Percentiles rank a stretch among this genome's conserved stretches.
phyloP scores from a whole-genome alignment of 1,140 invertebrate species.

The Alviniconcha marisindica region DNA sequence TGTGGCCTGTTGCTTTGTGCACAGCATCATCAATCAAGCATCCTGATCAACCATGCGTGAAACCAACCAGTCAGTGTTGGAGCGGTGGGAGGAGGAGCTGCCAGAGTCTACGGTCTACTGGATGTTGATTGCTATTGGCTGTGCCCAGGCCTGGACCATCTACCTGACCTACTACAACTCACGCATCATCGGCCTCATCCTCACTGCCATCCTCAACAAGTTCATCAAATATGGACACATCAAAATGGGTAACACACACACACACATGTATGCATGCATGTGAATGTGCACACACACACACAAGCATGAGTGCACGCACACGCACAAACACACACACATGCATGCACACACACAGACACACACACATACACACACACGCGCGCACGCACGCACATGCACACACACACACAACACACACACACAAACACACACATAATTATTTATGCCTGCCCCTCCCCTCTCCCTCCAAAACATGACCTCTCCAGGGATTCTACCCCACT shows the following conservation, averaged over 20 bases:
- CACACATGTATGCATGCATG: too few relatives aligned
- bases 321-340: too few relatives aligned
- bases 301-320: too few relatives aligned
- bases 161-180: conserved; percentile 98
- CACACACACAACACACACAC: too few relatives aligned
- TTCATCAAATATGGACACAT: conserved; percentile 90
- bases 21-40: background rate
- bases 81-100: conserved; percentile 62
- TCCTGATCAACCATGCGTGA: background rate
- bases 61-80: conserved; percentile 44
- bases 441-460: too few relatives aligned
- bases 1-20: background rate
- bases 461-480: too few relatives aligned
- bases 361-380: too few relatives aligned
- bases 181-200: conserved; percentile 90
- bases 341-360: too few relatives aligned
- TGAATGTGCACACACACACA: too few relatives aligned
- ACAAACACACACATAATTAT: too few relatives aligned
- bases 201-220: conserved; percentile 92
- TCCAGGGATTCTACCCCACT: too few relatives aligned
- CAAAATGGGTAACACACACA: conserved; percentile 94
- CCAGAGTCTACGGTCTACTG: conserved; percentile 75
- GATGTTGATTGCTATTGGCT: conserved; percentile 87
- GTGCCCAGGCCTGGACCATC: conserved; percentile 91
- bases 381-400: too few relatives aligned